Percentiles rank a stretch among this genome's conserved stretches.
Conservation (phyloP, 2,113 vertebrate species). For the Nematolebias whitei region DNA sequence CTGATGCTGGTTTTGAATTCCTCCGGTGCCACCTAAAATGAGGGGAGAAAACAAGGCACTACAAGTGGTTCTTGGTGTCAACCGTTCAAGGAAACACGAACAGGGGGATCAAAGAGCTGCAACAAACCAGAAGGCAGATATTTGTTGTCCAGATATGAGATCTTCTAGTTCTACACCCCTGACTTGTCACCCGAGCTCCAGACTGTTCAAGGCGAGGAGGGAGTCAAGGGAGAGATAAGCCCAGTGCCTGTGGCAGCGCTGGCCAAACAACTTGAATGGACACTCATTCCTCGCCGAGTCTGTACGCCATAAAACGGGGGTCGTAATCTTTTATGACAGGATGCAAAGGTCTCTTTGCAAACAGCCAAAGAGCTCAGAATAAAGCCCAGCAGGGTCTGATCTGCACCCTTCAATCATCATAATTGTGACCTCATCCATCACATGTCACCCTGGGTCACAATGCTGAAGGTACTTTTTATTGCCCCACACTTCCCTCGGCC, state of each 20-base stretch:
- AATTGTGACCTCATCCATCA: constrained; percentile 88
- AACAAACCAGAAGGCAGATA: constrained; percentile 65
- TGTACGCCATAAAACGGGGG: constrained; percentile 86
- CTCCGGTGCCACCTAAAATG: constrained; percentile 92
- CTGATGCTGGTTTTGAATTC: constrained; percentile 98
- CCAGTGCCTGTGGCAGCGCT: constrained; percentile 82
- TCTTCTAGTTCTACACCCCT: constrained; percentile 69
- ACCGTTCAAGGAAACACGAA: constrained; percentile 32
- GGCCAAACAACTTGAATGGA: constrained; percentile 86
- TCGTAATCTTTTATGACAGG: constrained; percentile 92
- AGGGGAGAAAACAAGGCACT: not conserved
- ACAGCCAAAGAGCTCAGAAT: constrained; percentile 86
- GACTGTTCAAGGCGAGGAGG: constrained; percentile 76
- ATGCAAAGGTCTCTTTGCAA: constrained; percentile 88
- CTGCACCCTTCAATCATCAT: constrained; percentile 83
- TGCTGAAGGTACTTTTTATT: constrained; percentile 86
- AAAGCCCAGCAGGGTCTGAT: constrained; percentile 90
- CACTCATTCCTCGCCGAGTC: constrained; percentile 85
- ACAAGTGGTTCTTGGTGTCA: constrained; percentile 14
- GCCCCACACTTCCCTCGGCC: constrained; percentile 82
- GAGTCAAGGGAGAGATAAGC: constrained; percentile 81
- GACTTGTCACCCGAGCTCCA: constrained; percentile 70
- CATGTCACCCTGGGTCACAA: constrained; percentile 84
- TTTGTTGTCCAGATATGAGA: constrained; percentile 73
- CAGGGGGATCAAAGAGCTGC: constrained; percentile 68